Base-by-base conservation (phyloP, 1,140 invertebrate genomes). In the Procambarus clarkii region DNA sequence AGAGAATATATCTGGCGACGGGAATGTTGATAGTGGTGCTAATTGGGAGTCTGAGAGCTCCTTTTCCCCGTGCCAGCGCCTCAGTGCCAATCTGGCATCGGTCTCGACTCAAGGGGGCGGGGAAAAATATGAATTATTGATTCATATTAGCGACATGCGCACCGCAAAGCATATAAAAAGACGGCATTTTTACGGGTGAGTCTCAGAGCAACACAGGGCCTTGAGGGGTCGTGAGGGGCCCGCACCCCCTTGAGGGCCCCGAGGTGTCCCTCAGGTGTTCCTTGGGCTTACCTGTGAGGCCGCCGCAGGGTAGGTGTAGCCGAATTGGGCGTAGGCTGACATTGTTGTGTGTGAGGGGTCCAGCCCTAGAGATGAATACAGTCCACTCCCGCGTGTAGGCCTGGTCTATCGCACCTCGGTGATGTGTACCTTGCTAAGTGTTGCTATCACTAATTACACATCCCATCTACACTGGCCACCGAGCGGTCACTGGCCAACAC, bases 301-400 rank as follows among this genome's bases (percentile, higher is more conserved):
- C 24, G 92, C 89, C 95, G 97, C 95, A 95, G 96, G 96, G 95
- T 97, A 97, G 85, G 96, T 96, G 94, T 97, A 97, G 95, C 97
- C 96, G 95, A 97, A 97, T 95, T 97, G 97, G 94, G 97, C 96
- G 95, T 97, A 97, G 93, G 96, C 96, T 94, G 97, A 97, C 97
- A 97, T 97, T 88, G 88, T 91, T 54, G 94, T 93, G 74, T 88
- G 91, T 91, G 92, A 90, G 81, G 92, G 64, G 86, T 90, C 77
- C 89, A 91, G 88, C 71, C 78, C 80, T 80, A 76, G 48, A 45
- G 54, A 69, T 88, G 69, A 91, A 82, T 87, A 92, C 87, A 83
- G 87, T 86, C 71, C 85, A 92, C 83, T 92, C 50, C 48, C 83
- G 78, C 81, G 50, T 71, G 64, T 60, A 92, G 79, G 77, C 82